phyloP scores from a whole-genome alignment of 2,888 invertebrate species.

The Eucera pruinosa region DNA sequence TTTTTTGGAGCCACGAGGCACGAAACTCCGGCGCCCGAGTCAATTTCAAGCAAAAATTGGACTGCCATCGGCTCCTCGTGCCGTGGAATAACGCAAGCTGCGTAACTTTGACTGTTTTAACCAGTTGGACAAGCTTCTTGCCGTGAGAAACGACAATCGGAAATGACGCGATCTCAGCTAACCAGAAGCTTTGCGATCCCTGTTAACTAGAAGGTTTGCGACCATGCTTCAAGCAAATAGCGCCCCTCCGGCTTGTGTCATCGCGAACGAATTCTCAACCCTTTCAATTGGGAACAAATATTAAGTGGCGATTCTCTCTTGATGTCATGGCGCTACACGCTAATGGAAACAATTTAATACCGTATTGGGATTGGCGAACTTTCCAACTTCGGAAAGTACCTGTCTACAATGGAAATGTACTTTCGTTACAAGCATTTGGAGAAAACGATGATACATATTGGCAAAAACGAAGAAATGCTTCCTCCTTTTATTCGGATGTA shows the following conservation, averaged over 20 bases:
- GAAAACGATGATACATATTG: neutral
- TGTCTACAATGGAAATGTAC: slow-evolving; percentile 24
- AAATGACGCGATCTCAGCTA: slow-evolving; percentile 74
- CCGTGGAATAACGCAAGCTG: slow-evolving; percentile 49
- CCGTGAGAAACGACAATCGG: slow-evolving; percentile 78
- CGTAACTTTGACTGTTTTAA: slow-evolving; percentile 37
- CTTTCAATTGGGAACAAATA: slow-evolving; percentile 26
- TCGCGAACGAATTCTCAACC: slow-evolving; percentile 1
- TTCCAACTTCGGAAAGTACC: slow-evolving; percentile 2
- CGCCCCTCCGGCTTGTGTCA: slow-evolving; percentile 37
- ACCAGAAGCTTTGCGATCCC: slow-evolving; percentile 40
- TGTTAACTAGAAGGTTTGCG: slow-evolving; percentile 32
- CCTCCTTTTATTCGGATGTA: too few relatives aligned
- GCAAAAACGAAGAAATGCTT: neutral
- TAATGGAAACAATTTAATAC: slow-evolving; percentile 50
- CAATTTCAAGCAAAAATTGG: slow-evolving; percentile 60
- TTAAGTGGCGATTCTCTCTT: slow-evolving; percentile 32
- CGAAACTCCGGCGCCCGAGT: slow-evolving; percentile 41
- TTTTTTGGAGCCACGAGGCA: slow-evolving; percentile 34
- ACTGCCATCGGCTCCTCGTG: slow-evolving; percentile 29
- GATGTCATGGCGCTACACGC: neutral
- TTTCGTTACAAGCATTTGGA: slow-evolving; percentile 17
- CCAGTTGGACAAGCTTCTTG: slow-evolving; percentile 30
- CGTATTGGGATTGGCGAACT: slow-evolving; percentile 31
- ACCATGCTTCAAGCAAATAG: slow-evolving; percentile 54